These are phyloP conservation scores for Epizoanthus illoricatus DNA, from an alignment of 92 coral and sea anemone species.

Conservation along the genomic window DNA sequence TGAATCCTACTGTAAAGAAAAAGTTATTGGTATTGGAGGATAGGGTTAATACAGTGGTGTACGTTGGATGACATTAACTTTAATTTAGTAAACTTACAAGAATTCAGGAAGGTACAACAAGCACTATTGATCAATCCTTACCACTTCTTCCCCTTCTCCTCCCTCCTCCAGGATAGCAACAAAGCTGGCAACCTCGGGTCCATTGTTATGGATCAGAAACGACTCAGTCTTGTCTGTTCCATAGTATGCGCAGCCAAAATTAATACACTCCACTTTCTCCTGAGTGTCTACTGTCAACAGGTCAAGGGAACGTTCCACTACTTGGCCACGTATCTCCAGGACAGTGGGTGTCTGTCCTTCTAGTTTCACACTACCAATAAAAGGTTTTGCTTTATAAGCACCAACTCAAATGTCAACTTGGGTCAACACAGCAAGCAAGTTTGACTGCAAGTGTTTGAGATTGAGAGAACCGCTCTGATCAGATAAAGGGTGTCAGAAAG, in stretches of 20 bases:
- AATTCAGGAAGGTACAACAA: neutral
- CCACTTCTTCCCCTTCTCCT: constrained; percentile 96
- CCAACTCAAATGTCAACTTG: too few species aligned
- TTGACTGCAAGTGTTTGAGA: too few species aligned
- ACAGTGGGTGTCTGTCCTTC: constrained; percentile 85
- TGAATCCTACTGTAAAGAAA: too few species aligned
- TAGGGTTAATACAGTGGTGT: too few species aligned
- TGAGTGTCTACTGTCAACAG: constrained; percentile 62
- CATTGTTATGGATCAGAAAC: constrained; percentile 78
- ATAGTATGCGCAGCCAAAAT: constrained; percentile 91
- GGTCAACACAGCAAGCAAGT: too few species aligned
- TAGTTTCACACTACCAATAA: constrained; percentile 68
- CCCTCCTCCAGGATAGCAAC: constrained; percentile 93
- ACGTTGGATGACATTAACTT: too few species aligned
- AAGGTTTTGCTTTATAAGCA: neutral
- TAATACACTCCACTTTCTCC: constrained; percentile 69
- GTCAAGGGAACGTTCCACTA: constrained; percentile 85
- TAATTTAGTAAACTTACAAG: neutral
- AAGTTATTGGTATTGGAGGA: too few species aligned
- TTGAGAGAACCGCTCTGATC: too few species aligned
- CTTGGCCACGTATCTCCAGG: constrained; percentile 77
- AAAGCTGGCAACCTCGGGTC: constrained; percentile 92
- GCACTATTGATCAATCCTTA: constrained; percentile 43
- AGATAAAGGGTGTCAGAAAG: too few species aligned
- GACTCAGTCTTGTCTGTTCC: constrained; percentile 86